Evolutionary conservation across 2,888 invertebrate genomes (phyloP).

Genomic region (Aromia moschata): DNA sequence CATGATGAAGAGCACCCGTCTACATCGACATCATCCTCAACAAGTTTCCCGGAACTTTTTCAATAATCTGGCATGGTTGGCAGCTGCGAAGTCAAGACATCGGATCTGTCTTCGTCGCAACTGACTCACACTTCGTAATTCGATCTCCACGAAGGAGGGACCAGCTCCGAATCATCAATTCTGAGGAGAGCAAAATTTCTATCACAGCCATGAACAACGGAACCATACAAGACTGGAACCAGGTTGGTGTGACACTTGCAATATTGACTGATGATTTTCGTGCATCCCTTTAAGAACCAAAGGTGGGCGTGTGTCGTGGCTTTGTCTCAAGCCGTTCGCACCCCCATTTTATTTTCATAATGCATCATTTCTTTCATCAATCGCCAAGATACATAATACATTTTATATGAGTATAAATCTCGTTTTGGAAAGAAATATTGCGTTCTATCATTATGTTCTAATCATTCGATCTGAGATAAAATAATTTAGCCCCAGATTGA

Average conservation of each 20-base stretch:
- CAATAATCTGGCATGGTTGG: slow-evolving; percentile 44
- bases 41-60: slow-evolving; percentile 42
- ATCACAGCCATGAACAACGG: slow-evolving; percentile 44
- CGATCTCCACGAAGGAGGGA: slow-evolving; percentile 45
- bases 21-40: slow-evolving; percentile 27
- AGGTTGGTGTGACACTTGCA: slow-evolving; percentile 49
- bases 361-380: neutral
- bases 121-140: slow-evolving; percentile 35
- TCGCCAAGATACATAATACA: too few species aligned
- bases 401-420: too few species aligned
- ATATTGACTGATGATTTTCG: slow-evolving; percentile 33
- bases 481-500: slow-evolving; percentile 18
- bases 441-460: neutral
- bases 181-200: slow-evolving; percentile 51
- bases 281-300: slow-evolving; percentile 40
- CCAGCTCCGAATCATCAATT: slow-evolving; percentile 49
- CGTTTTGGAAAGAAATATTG: neutral
- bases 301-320: slow-evolving; percentile 46
- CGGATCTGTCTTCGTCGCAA: slow-evolving; percentile 29
- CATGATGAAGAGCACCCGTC: slow-evolving; percentile 30
- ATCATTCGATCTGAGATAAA: slow-evolving; percentile 15
- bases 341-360: slow-evolving; percentile 30
- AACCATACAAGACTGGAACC: slow-evolving; percentile 51
- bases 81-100: slow-evolving; percentile 39
- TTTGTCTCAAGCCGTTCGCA: slow-evolving; percentile 34